Evolutionary conservation across 2,113 vertebrate genomes (phyloP), one percentile per base, ranked within the genome.

Genomic region (Glaucidium brasilianum): DNA sequence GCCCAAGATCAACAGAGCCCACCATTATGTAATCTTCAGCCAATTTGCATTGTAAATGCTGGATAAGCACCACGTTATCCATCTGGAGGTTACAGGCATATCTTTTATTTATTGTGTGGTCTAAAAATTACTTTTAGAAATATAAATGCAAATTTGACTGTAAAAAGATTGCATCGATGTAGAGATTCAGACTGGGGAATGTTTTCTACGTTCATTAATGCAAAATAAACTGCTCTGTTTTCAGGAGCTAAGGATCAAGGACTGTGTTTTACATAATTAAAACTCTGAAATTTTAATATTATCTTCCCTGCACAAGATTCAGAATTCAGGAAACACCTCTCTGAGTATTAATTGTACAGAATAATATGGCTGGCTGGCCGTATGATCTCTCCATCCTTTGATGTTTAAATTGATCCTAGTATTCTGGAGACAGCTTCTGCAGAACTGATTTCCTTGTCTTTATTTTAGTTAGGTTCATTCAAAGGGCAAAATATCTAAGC

Each of bases 401-500:
- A 98, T 80, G 75, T 84, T 81, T 86, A 92, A 93, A 93, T 90
- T 85, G 84, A 93, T 97, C 96, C 96, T 93, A 45, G 79, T 93
- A 78, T 97, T 96, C 94, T 93, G 89, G 85, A 92, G 85, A 93
- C 88, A 91, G 93, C 88, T 97, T 97, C 93, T 95, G 95, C 96
- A 95, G 94, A 90, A 75, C 96, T 49, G 96, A 98, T 97, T 98
- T 93, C 85, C 96, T 97, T 95, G 89, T 88, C 92, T 94, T 94
- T 92, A 91, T 96, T 97, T 97, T 90, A 97, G 94, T 34, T 72
- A 94, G 92, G 98, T 98, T 99, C 98, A 98, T 96, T 97, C 96
- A 96, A 97, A 98, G 98, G 98, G 98, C 98, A 98, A 87, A 98
- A 96, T 97, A 96, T 83, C 79, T 94, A 94, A 97, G 97, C 95